Conservation (phyloP, 2,797 vertebrate species). For the Alauda arvensis region DNA sequence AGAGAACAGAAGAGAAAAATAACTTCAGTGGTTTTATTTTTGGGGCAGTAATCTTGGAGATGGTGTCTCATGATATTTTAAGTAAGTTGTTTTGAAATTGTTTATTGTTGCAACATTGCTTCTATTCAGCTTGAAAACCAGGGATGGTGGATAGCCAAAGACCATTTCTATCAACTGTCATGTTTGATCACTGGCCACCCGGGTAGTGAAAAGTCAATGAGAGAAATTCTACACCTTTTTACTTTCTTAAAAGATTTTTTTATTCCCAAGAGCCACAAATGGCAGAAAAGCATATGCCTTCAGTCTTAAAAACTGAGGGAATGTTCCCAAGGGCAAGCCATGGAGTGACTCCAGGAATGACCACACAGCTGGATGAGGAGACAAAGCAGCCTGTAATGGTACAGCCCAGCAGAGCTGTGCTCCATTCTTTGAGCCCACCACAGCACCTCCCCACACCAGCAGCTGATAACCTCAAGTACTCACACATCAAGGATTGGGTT, state of each 20-base stretch:
- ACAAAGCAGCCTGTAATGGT: neutral
- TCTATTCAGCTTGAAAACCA: neutral
- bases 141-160: neutral
- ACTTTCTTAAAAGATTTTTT: neutral
- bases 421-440: neutral
- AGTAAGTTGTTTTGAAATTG: neutral
- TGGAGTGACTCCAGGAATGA: neutral
- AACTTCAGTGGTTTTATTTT: neutral
- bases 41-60: neutral
- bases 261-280: neutral
- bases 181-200: neutral
- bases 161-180: neutral
- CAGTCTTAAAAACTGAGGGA: neutral
- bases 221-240: neutral
- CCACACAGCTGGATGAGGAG: neutral
- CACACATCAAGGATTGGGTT: neutral
- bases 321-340: neutral
- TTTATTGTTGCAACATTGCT: neutral
- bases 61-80: neutral
- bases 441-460: neutral
- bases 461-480: neutral
- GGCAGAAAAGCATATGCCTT: neutral
- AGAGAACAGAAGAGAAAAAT: neutral
- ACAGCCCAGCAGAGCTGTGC: accelerated
- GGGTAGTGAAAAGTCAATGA: neutral